Evolutionary conservation across 2,888 invertebrate species (phyloP), one percentile per base, ranked within the genome.

Genomic region (Caenorhabditis uteleia): DNA sequence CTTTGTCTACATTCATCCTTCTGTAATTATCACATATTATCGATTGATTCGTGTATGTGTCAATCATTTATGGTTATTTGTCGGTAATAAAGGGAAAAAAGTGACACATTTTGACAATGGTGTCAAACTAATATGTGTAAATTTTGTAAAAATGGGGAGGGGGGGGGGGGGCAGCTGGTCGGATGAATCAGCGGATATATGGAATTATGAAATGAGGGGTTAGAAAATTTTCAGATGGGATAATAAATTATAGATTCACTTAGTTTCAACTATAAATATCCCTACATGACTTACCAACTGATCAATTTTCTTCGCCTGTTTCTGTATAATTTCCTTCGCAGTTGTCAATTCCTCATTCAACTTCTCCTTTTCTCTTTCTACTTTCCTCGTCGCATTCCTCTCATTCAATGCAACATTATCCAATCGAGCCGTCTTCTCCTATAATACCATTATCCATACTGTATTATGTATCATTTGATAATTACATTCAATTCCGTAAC

Each of bases 401-500:
- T 75, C 75, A 25, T 68, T 72, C 44, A 68, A 34, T 14, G 71
- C 61, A 10, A 65, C 23, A 39, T 59, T 59, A 47, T 75, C 75
- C 10, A 65, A 49, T 38, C 69, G 42, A 2, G 68, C 69, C 0
- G 71, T 65, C 38, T 70, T 68, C 16, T 64, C 69, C 74, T 75
- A 23, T 43, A 68, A 27, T 16, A 23, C 6, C 23, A 8, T 45
- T 25, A 26, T 27, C 14, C 7, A 40, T 40, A 20, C 6, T 40
- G 5, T 5, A 25, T n/a, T n/a, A 27, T 6, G 16, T 16, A 43
- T 16, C 44, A 36, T 31, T 23, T 27, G 27, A 16, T 29, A 44
- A 70, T 69, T 26, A 77, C 79, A 58, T 77, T 76, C 40, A 77
- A 53, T 25, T 80, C 79, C 1, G 66, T 49, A 8, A 80, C 68